Base-by-base conservation (phyloP, 1,140 invertebrate genomes). In the Aphidius ervi region DNA sequence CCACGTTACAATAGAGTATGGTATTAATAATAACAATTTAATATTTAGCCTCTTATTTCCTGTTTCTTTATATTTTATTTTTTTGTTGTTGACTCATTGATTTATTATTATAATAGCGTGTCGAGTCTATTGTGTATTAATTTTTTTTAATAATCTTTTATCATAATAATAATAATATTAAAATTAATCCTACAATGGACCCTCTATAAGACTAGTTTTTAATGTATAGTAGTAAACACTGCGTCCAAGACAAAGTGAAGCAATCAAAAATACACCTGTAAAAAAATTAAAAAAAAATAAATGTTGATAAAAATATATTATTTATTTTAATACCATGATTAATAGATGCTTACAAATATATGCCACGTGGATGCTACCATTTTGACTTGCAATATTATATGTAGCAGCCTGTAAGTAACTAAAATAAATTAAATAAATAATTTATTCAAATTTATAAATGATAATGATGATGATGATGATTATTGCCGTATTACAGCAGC, bases 141-240 rank as follows among this genome's bases (percentile, higher is more conserved):
- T 16, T 16, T 16, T 16, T 16, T 16, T 16, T 16, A 16, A 16
- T 16, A 16, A 16, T 16, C 16, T 16, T 16, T 16, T 16, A 16
- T 16, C 16, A 16, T 16, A 16, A 16, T 16, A 16, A 16, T 16
- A 16, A 16, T 16, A 16, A 16, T 16, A 16, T 16, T 16, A 16
- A 16, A 23, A 20, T 52, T 46, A 56, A 42, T 57, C 52, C 71
- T 86, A 90, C 85, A 90, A 88, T 37, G 90, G 88, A 62, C 90
- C 90, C 73, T 93, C 91, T 71, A 94, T 92, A 58, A 85, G 81
- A 82, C 91, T 94, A 46, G 93, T 88, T 82, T 93, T 95, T 86
- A 96, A 93, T 54, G 87, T 88, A 80, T 87, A 93, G 78, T 94
- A 94, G 78, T 94, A 95, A 65, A 93, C 80, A 69, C 91, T 88